A percentile compares a stretch with the other conserved stretches of the same genome.
phyloP scores from a whole-genome alignment of 2,113 vertebrate genomes.

The Galeopterus variegatus region DNA sequence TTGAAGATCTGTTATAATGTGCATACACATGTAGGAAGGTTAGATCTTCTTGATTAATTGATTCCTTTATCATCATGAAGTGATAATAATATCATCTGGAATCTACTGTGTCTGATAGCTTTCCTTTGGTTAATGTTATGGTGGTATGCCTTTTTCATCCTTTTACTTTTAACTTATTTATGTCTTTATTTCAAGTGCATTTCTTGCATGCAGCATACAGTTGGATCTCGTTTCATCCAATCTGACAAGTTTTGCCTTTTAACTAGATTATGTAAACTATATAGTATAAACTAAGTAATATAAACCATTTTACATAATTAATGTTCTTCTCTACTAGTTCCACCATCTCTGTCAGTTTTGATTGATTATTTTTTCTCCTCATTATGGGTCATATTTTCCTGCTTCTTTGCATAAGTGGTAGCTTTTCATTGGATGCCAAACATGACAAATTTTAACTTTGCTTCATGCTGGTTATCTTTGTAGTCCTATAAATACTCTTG shows the following conservation, averaged over 20 bases:
- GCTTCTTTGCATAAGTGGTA: not conserved
- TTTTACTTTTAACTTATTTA: not conserved
- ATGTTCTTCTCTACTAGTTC: not conserved
- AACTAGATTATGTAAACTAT: not conserved
- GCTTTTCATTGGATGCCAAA: not conserved
- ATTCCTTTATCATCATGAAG: not conserved
- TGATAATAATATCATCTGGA: not conserved
- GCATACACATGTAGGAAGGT: not conserved
- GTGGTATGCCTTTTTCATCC: not conserved
- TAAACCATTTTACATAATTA: not conserved
- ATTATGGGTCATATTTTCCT: not conserved
- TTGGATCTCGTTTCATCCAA: not conserved
- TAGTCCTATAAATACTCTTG: not conserved
- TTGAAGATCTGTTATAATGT: not conserved
- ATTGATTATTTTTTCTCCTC: not conserved
- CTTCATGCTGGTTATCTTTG: not conserved
- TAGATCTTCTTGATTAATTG: not conserved
- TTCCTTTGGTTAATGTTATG: not conserved
- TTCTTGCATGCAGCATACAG: not conserved
- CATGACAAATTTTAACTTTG: not conserved
- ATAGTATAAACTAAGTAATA: not conserved
- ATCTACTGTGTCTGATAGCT: not conserved
- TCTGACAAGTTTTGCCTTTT: not conserved
- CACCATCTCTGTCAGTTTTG: not conserved
- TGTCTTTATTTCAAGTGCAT: slow-evolving; percentile 5